Evolutionary conservation across 1,140 invertebrate species (phyloP).

Genomic region (Patella vulgata): DNA sequence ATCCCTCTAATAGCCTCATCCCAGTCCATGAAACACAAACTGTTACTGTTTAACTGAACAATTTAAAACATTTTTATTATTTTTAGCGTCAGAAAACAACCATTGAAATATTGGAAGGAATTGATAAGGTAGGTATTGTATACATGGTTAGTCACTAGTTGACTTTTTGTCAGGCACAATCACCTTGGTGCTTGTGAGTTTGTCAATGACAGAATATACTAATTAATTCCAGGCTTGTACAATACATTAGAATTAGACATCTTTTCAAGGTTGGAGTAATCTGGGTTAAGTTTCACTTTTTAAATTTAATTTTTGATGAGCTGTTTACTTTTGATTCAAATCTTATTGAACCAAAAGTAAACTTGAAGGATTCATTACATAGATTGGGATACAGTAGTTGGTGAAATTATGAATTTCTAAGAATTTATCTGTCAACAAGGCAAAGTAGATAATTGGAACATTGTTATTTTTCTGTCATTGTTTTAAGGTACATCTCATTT

Average conservation of each 20-base stretch:
- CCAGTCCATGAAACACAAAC: too few species aligned
- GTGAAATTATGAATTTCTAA: too few species aligned
- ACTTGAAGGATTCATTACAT: too few species aligned
- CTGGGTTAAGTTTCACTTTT: background rate
- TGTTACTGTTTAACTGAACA: too few species aligned
- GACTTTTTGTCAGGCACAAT: conserved; percentile 28
- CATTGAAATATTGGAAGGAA: conserved; percentile 76
- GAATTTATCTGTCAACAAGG: too few species aligned
- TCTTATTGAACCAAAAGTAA: too few species aligned
- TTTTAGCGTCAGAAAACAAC: conserved; percentile 84
- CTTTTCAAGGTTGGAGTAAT: background rate
- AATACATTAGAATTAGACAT: background rate
- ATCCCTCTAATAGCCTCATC: too few species aligned
- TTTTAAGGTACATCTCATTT: too few species aligned
- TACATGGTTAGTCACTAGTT: background rate
- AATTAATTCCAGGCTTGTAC: background rate
- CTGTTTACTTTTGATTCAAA: too few species aligned
- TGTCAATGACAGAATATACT: background rate
- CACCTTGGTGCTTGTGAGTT: background rate
- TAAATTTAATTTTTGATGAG: background rate
- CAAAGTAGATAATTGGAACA: too few species aligned
- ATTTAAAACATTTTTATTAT: conserved; percentile 47
- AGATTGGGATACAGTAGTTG: too few species aligned
- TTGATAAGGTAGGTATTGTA: conserved; percentile 72
- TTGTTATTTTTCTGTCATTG: too few species aligned